Conservation (phyloP, 2,888 invertebrate genomes). For the Pachycephus smyrnensis region DNA sequence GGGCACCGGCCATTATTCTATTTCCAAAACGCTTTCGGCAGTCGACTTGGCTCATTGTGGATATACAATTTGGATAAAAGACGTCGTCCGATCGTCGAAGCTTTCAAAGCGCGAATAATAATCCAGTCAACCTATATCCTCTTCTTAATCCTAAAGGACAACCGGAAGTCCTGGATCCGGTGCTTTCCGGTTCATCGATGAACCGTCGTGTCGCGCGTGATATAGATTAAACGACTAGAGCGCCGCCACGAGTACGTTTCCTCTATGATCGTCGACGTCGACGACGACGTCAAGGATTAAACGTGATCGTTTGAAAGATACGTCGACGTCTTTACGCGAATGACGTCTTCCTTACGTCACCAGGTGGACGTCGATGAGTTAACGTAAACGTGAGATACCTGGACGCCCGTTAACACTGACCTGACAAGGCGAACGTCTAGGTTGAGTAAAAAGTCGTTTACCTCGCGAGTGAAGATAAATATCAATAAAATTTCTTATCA, state of each 20-base stretch:
- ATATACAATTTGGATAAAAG: not conserved
- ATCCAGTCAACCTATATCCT: not conserved
- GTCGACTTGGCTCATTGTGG: not conserved
- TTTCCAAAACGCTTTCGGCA: constrained; percentile 20
- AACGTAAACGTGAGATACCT: not conserved
- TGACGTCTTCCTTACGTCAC: not conserved
- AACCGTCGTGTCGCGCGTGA: not conserved
- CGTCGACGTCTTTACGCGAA: not conserved
- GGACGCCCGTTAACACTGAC: not conserved
- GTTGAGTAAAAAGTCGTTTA: not conserved
- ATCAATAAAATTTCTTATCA: not conserved
- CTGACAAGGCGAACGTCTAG: not conserved
- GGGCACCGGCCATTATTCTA: constrained; percentile 22
- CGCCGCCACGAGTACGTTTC: not conserved
- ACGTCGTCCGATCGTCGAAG: not conserved
- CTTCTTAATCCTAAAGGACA: not conserved
- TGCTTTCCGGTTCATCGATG: not conserved
- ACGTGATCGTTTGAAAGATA: not conserved
- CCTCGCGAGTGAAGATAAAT: not conserved
- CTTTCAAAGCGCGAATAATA: not conserved
- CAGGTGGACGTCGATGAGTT: not conserved
- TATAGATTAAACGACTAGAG: not conserved
- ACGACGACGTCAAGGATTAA: not conserved
- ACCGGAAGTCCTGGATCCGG: not conserved
- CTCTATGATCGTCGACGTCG: not conserved